A percentile compares a stretch with the other conserved stretches of the same genome.
Conservation (phyloP, 2,113 vertebrate species). For the Pomatorhinus ruficollis region DNA sequence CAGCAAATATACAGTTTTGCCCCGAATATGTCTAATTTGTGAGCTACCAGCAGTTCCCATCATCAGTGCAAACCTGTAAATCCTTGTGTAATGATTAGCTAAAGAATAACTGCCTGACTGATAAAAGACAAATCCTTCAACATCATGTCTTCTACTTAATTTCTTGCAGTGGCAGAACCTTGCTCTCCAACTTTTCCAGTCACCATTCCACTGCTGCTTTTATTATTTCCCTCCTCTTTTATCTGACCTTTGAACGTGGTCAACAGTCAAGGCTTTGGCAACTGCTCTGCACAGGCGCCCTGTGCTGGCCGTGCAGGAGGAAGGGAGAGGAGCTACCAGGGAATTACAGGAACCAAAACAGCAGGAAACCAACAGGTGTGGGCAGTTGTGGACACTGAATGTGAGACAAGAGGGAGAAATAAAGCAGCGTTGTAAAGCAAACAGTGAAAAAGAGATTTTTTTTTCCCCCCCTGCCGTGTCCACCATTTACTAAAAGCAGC, state of each 20-base stretch:
- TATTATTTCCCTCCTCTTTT: not conserved
- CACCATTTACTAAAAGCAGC: not conserved
- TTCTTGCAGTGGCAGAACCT: not conserved
- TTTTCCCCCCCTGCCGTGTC: too few species aligned
- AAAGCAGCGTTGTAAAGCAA: not conserved
- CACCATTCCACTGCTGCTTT: not conserved
- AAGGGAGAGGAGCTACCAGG: not conserved
- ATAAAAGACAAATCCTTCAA: not conserved
- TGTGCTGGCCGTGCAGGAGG: not conserved
- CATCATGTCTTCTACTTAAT: not conserved
- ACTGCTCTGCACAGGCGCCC: fast-evolving
- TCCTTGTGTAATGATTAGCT: not conserved
- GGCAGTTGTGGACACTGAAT: not conserved
- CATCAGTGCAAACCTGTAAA: not conserved
- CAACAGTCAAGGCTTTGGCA: not conserved
- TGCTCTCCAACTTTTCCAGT: not conserved
- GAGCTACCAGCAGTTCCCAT: not conserved
- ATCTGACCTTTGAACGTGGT: not conserved
- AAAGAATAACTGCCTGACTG: not conserved
- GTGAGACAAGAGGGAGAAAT: not conserved
- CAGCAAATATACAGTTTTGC: not conserved
- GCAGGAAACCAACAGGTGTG: not conserved
- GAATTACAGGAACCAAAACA: not conserved
- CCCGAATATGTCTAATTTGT: not conserved
- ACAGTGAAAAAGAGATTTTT: not conserved